Conservation (phyloP, 2,797 vertebrate genomes). For the Sebastes hubbsi region DNA sequence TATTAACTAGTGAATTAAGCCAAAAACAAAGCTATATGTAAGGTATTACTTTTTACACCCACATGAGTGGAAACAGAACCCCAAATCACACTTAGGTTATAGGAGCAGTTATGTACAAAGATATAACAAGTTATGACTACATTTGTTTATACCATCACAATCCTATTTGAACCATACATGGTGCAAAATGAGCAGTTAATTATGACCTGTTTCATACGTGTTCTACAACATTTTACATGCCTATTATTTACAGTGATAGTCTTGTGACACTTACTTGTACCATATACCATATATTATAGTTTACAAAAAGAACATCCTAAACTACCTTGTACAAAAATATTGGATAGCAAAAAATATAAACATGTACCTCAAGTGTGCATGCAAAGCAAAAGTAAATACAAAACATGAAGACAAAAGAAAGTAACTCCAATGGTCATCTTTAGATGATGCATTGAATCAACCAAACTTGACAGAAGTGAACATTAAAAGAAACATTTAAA, state of each 20-base stretch:
- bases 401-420: background rate
- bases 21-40: background rate
- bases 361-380: background rate
- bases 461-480: background rate
- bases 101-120: background rate
- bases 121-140: background rate
- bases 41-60: background rate
- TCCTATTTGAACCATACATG: background rate
- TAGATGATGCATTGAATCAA: background rate
- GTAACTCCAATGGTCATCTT: background rate
- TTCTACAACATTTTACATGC: background rate
- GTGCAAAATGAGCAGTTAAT: background rate
- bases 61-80: background rate
- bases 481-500: background rate
- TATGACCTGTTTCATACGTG: background rate
- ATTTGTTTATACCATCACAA: background rate
- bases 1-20: background rate
- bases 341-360: background rate
- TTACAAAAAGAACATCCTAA: background rate
- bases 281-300: background rate
- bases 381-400: background rate
- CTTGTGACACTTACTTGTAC: background rate
- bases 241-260: background rate
- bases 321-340: background rate
- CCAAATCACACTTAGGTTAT: background rate